A percentile compares a stretch with the other conserved stretches of the same genome.
Evolutionary conservation across 2,888 invertebrate genomes (phyloP).

Genomic region (Philereme vetulata): DNA sequence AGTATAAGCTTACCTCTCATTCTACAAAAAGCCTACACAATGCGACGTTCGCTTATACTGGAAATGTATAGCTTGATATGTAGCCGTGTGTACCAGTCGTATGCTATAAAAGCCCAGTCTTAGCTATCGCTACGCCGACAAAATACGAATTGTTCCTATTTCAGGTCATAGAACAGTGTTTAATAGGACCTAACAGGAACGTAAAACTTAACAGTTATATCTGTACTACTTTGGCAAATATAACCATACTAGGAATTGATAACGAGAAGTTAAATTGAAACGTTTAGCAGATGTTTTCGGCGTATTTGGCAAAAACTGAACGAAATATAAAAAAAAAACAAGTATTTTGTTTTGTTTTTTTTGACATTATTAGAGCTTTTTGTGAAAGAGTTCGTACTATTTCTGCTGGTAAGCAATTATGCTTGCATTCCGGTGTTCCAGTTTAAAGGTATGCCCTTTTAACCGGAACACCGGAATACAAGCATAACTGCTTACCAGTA

Average conservation of each 20-base stretch:
- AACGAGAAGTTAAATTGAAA: constrained; percentile 21
- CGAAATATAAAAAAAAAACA: neutral
- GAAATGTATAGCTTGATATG: no score
- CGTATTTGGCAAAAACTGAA: neutral
- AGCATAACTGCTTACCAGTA: no score
- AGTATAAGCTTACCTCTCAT: no score
- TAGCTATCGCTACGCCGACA: constrained; percentile 13
- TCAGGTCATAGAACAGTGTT: constrained; percentile 41
- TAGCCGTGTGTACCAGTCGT: neutral
- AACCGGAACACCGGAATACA: no score
- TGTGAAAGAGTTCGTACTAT: no score
- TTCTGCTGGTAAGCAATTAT: no score
- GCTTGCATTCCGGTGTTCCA: no score
- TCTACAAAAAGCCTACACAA: no score
- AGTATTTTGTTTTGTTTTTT: no score
- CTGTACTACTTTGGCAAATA: constrained; percentile 43
- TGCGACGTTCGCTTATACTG: no score
- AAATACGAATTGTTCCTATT: constrained; percentile 34
- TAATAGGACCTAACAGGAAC: constrained; percentile 53
- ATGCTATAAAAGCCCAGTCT: neutral
- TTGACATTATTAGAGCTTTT: no score
- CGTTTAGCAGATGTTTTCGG: constrained; percentile 6
- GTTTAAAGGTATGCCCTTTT: no score
- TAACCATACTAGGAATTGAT: constrained; percentile 29
- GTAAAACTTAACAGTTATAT: constrained; percentile 58